phyloP scores from a whole-genome alignment of 2,888 invertebrate species.

The Trachelus stipa region DNA sequence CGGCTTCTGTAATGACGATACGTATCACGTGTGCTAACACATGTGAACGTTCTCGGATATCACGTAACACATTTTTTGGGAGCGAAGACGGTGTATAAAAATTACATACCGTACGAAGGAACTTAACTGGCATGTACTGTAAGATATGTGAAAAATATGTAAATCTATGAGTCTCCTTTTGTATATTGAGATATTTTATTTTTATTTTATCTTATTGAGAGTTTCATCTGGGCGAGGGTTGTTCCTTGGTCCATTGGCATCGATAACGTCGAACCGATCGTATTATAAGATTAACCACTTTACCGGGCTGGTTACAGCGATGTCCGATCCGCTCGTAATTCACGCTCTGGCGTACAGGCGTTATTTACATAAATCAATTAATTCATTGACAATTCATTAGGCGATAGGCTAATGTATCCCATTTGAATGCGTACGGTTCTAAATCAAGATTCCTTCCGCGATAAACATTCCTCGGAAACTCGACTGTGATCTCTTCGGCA shows the following conservation, averaged over 20 bases:
- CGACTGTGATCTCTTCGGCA: slow-evolving; percentile 10
- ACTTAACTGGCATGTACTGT: neutral
- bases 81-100: slow-evolving; percentile 7
- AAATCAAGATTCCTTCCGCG: slow-evolving; percentile 32
- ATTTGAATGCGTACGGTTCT: slow-evolving; percentile 27
- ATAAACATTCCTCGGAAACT: slow-evolving; percentile 27
- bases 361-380: slow-evolving; percentile 42
- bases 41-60: slow-evolving; percentile 41
- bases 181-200: neutral
- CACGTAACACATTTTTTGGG: slow-evolving; percentile 29
- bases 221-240: neutral
- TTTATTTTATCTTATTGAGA: neutral
- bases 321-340: slow-evolving; percentile 7
- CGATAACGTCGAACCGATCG: slow-evolving; percentile 18
- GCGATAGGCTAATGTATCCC: slow-evolving; percentile 31
- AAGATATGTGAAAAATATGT: neutral
- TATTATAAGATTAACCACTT: slow-evolving; percentile 22
- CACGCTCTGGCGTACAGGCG: slow-evolving; percentile 7
- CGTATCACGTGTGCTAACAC: slow-evolving; percentile 38
- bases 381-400: slow-evolving; percentile 34
- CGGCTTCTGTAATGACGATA: slow-evolving; percentile 26
- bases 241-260: slow-evolving; percentile 6
- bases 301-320: slow-evolving; percentile 11
- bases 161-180: neutral
- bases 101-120: neutral